Conservation (phyloP, 2,888 invertebrate genomes). For the Cheiracanthium punctorium region DNA sequence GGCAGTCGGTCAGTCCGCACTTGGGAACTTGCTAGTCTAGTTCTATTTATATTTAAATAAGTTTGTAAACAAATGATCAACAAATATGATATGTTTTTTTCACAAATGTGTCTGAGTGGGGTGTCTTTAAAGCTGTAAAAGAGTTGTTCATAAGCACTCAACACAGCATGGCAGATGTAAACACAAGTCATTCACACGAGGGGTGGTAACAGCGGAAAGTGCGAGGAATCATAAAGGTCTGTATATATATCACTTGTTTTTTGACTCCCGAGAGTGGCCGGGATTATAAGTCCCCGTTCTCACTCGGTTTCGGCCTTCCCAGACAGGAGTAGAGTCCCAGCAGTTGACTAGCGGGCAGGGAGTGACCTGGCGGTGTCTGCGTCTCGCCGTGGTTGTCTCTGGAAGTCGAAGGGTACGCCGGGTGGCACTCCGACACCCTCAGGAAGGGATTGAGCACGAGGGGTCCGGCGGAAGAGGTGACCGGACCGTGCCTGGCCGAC, state of each 20-base stretch:
- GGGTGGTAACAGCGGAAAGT: no score
- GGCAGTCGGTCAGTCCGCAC: no score
- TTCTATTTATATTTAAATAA: no score
- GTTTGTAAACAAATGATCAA: neutral
- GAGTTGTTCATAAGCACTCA: no score
- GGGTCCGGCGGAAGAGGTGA: slow-evolving; percentile 50
- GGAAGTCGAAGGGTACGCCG: slow-evolving; percentile 51
- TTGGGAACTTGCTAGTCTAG: no score
- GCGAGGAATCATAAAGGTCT: no score
- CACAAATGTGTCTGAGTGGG: no score
- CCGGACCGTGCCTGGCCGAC: slow-evolving; percentile 18
- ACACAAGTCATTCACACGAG: no score
- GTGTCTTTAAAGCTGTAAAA: neutral
- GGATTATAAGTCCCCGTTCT: slow-evolving; percentile 46
- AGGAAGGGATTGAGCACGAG: slow-evolving; percentile 69
- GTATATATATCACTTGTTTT: no score
- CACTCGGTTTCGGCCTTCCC: slow-evolving; percentile 50
- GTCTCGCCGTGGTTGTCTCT: slow-evolving; percentile 44
- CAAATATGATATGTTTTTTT: neutral
- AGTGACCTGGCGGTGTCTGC: slow-evolving; percentile 47
- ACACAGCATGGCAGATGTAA: no score
- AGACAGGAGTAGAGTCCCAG: slow-evolving; percentile 63
- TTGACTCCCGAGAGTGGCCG: no score
- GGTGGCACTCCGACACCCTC: slow-evolving; percentile 58
- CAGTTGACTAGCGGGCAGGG: slow-evolving; percentile 65